Conservation (phyloP, 2,888 invertebrate genomes). For the Hypselothyrea guttata region DNA sequence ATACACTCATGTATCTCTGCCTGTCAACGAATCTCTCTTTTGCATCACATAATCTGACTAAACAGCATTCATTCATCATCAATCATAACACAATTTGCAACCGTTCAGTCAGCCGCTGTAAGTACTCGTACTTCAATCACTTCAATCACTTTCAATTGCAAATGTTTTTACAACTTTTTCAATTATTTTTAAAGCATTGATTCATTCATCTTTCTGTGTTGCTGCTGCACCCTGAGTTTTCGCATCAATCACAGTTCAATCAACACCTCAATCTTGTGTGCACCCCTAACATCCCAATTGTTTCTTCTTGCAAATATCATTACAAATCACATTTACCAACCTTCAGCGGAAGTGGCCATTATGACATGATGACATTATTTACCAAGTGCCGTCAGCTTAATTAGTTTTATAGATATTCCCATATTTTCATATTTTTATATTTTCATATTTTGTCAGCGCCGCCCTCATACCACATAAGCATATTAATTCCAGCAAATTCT, state of each 20-base stretch:
- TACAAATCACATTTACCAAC: slow-evolving; percentile 63
- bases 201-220: too few relatives aligned
- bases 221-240: too few relatives aligned
- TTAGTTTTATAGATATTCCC: slow-evolving; percentile 64
- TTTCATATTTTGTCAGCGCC: slow-evolving; percentile 6
- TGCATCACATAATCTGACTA: neutral
- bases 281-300: too few relatives aligned
- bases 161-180: too few relatives aligned
- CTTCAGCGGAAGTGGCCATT: slow-evolving; percentile 65
- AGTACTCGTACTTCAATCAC: too few relatives aligned
- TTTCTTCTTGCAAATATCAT: slow-evolving; percentile 13
- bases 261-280: neutral
- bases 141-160: slow-evolving; percentile 21
- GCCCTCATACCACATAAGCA: slow-evolving; percentile 31
- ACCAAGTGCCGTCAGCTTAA: slow-evolving; percentile 44
- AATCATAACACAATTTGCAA: neutral
- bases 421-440: slow-evolving; percentile 1
- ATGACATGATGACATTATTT: slow-evolving; percentile 42
- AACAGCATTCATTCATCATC: slow-evolving; percentile 1
- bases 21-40: neutral
- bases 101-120: slow-evolving; percentile 20
- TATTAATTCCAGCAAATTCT: slow-evolving; percentile 65
- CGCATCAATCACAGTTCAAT: too few relatives aligned
- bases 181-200: too few relatives aligned
- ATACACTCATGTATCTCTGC: too few relatives aligned